Evolutionary conservation across 2,797 vertebrate genomes (phyloP).

Genomic region (Rhinoraja longicauda): DNA sequence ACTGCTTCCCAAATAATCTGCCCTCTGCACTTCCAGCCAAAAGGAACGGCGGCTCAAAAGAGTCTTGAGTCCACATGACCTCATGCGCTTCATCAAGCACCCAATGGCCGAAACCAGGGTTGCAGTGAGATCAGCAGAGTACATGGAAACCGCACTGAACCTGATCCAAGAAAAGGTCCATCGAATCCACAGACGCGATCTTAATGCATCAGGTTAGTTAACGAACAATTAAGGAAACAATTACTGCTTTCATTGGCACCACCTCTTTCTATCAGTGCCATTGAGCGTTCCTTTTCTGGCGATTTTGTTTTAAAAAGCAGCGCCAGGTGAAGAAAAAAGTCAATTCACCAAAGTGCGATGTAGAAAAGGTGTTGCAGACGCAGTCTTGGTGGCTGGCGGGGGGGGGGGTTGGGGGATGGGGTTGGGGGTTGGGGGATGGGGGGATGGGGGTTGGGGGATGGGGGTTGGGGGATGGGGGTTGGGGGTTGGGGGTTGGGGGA

Average conservation of each 20-base stretch:
- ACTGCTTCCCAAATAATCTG: neutral
- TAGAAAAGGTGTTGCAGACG: neutral
- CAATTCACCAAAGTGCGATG: neutral
- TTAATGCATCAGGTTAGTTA: constrained; percentile 4
- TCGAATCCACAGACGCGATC: neutral
- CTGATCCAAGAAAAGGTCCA: neutral
- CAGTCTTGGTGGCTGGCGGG: neutral
- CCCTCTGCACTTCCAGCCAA: neutral
- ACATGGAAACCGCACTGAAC: neutral
- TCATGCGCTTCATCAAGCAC: neutral
- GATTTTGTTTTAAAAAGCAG: neutral
- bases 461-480: too few relatives aligned
- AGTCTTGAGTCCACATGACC: neutral
- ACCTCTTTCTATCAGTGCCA: too few relatives aligned
- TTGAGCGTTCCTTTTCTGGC: neutral
- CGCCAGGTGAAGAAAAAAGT: neutral
- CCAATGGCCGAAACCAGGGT: neutral
- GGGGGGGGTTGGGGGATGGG: too few relatives aligned
- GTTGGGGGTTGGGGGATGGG: too few relatives aligned
- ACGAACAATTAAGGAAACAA: neutral
- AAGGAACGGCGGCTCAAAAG: neutral
- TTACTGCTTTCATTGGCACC: too few relatives aligned
- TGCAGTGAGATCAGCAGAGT: neutral
- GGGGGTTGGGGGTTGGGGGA: too few relatives aligned
- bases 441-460: too few relatives aligned